Percentiles rank a stretch among this genome's conserved stretches.
Evolutionary conservation across 2,888 invertebrate genomes (phyloP).

Genomic region (Stenichneumon culpator): DNA sequence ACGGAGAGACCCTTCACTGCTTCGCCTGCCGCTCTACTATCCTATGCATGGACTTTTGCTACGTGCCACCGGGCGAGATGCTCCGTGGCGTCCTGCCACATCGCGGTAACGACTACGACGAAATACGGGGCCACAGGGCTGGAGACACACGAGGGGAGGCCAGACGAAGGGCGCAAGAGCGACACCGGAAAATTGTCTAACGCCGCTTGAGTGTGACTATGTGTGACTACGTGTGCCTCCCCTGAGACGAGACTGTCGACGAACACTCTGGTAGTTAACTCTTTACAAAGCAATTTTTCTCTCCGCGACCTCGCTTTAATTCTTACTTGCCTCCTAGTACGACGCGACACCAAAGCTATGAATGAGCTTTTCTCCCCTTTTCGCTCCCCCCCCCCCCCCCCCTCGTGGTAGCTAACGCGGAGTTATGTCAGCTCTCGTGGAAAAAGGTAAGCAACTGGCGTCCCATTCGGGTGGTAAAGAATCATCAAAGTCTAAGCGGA

Average conservation of each 20-base stretch:
- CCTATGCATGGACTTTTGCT: conserved; percentile 78
- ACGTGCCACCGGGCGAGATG: conserved; percentile 54
- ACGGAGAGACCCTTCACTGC: conserved; percentile 52
- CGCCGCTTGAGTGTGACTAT: conserved; percentile 39
- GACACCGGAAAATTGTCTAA: conserved; percentile 71
- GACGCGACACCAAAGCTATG: conserved; percentile 24
- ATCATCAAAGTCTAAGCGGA: conserved; percentile 41
- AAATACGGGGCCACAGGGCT: conserved; percentile 58
- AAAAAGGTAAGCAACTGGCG: conserved; percentile 11
- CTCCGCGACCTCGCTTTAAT: conserved; percentile 65
- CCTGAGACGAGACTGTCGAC: conserved; percentile 56
- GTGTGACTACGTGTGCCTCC: conserved; percentile 26
- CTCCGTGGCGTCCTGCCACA: conserved; percentile 59
- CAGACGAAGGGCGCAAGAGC: conserved; percentile 41
- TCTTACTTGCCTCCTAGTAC: conserved; percentile 33
- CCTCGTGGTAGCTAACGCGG: conserved; percentile 28
- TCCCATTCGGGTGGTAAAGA: conserved; percentile 27
- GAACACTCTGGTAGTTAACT: conserved; percentile 68
- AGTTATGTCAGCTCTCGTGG: conserved; percentile 29
- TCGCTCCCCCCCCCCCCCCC: no score
- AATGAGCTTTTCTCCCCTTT: conserved; percentile 38
- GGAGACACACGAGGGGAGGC: conserved; percentile 30
- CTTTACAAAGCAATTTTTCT: conserved; percentile 70
- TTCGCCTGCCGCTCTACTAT: conserved; percentile 74
- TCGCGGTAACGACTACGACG: conserved; percentile 47